Percentiles rank a stretch among this genome's conserved stretches.
phyloP scores from a whole-genome alignment of 2,888 invertebrate species.

The Cryptus armator region DNA sequence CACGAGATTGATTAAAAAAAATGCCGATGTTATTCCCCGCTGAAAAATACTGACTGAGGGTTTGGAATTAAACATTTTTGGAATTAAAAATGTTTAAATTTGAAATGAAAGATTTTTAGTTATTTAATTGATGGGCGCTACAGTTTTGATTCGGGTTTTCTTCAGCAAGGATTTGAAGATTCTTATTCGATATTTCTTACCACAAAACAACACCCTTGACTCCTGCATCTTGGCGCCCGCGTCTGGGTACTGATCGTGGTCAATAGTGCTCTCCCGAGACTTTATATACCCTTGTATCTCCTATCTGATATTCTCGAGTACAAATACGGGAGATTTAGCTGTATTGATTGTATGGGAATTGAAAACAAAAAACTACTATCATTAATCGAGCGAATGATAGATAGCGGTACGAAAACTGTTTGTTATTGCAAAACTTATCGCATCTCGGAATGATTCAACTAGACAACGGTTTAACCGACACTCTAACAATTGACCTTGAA shows the following conservation, averaged over 20 bases:
- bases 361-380: slow-evolving; percentile 12
- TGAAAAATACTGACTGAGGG: no score
- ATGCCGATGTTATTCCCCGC: no score
- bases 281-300: slow-evolving; percentile 53
- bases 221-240: slow-evolving; percentile 16
- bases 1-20: no score
- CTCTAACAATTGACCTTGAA: not conserved
- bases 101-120: no score
- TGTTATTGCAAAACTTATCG: slow-evolving; percentile 15
- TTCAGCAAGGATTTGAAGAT: not conserved
- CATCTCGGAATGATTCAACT: not conserved
- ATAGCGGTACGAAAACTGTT: not conserved
- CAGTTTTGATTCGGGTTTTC: no score
- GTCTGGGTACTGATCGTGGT: slow-evolving; percentile 29
- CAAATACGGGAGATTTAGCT: slow-evolving; percentile 2
- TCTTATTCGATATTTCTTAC: not conserved
- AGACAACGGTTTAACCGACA: not conserved
- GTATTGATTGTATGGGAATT: not conserved
- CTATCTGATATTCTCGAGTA: not conserved
- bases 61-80: no score
- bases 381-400: slow-evolving; percentile 22
- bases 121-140: no score
- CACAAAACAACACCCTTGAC: slow-evolving; percentile 18
- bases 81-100: no score
- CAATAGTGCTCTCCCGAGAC: not conserved